Conservation (phyloP, 2,797 vertebrate species). For the Danionella dracula region DNA sequence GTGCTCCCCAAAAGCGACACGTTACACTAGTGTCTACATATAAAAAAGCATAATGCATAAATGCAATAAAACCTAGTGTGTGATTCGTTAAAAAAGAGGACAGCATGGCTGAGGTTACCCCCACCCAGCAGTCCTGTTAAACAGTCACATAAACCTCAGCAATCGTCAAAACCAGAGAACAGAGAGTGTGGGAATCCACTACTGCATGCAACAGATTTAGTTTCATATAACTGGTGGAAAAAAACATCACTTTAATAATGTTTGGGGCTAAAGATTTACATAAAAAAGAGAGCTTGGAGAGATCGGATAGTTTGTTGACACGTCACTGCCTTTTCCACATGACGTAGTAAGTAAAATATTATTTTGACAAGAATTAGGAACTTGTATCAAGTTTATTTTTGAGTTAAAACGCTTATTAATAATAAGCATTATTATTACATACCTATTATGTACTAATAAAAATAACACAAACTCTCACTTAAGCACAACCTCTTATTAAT, state of each 20-base stretch:
- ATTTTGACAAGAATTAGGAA: too few species aligned
- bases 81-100: neutral
- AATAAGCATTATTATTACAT: too few species aligned
- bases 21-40: neutral
- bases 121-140: neutral
- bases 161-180: slow-evolving; percentile 6
- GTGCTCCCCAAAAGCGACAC: neutral
- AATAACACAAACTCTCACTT: too few species aligned
- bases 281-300: neutral
- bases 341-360: too few species aligned
- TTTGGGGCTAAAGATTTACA: neutral
- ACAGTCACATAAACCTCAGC: neutral
- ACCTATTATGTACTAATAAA: too few species aligned
- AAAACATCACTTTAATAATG: slow-evolving; percentile 7
- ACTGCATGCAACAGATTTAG: slow-evolving; percentile 6
- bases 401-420: too few species aligned
- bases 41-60: neutral
- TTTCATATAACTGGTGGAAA: neutral
- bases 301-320: neutral
- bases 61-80: neutral
- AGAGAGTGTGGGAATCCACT: slow-evolving; percentile 16
- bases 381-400: too few species aligned
- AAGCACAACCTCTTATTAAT: too few species aligned
- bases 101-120: neutral
- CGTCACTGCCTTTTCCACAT: neutral